Evolutionary conservation across 2,888 invertebrate species (phyloP), one percentile per base, ranked within the genome.

Genomic region (Tridacna gigas): DNA sequence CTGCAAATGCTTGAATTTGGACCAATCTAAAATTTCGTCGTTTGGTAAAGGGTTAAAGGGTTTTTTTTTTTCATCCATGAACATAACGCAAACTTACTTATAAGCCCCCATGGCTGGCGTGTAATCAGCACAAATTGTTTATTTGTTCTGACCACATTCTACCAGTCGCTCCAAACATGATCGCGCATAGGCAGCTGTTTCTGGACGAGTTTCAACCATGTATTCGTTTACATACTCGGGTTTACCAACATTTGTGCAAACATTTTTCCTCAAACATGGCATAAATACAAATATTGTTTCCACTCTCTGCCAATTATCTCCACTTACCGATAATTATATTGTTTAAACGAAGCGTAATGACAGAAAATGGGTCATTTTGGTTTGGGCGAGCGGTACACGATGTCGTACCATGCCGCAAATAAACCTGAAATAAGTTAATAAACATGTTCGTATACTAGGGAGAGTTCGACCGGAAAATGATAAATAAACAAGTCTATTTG

Each of bases 171-270:
- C 18, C 11, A 20, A 61, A 74, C 26, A 20, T 15, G 9, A 74
- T 56, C 74, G 37, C 60, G 13, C 37, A 22, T 18, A 5, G 9
- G 13, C 20, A 22, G 71, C 71, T 73, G 71, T n/a, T 48, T 48
- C 47, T 73, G 71, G 71, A 45, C 20, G 3, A 47, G n/a, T 7
- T 47, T 73, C 71, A 37, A 73, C 25, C 11, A 5, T 22, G 22
- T 12, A n/a, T 65, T 65, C 63, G 76, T 76, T 63, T 65, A 63
- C 48, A 22, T 61, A 63, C 66, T 45, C 18, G 26, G 37, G 18
- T 65, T 28, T n/a, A 20, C 20, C 22, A 76, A 63, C 85, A 85
- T 56, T 82, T 85, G 85, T 85, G 73, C 77, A 82, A 85, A 85
- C 73, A 82, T 28, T 67, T 71, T 37, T 66, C 25, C 37, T 73